phyloP scores from a whole-genome alignment of 2,888 invertebrate species.

The Papilio elwesi region DNA sequence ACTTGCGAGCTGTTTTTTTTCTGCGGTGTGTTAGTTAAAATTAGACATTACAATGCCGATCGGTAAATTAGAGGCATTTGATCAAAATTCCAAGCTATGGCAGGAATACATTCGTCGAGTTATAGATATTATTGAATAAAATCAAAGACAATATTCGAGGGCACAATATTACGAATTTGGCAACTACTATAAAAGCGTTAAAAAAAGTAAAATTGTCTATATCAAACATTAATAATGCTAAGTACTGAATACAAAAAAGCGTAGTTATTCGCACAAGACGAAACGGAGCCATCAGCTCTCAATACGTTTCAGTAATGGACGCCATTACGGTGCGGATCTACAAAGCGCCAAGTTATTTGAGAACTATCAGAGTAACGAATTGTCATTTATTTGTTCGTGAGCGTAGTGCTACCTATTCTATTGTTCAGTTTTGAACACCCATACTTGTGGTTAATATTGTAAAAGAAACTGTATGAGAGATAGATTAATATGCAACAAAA shows the following conservation, averaged over 20 bases:
- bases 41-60: too few species aligned
- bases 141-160: too few species aligned
- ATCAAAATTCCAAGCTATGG: too few species aligned
- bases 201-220: background rate
- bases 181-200: too few species aligned
- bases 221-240: background rate
- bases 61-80: too few species aligned
- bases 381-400: background rate
- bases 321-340: conserved; percentile 18
- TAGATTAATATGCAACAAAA: too few species aligned
- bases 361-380: conserved; percentile 16
- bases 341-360: conserved; percentile 4
- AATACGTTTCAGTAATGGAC: conserved; percentile 10
- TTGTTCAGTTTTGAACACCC: background rate
- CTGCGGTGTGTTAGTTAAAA: too few species aligned
- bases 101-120: too few species aligned
- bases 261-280: background rate
- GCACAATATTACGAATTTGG: too few species aligned
- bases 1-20: too few species aligned
- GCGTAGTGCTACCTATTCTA: background rate
- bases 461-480: too few species aligned
- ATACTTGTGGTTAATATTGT: background rate
- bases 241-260: conserved; percentile 6
- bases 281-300: background rate
- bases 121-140: too few species aligned